Evolutionary conservation across 1,140 invertebrate species (phyloP).

Genomic region (Marisa cornuarietis): DNA sequence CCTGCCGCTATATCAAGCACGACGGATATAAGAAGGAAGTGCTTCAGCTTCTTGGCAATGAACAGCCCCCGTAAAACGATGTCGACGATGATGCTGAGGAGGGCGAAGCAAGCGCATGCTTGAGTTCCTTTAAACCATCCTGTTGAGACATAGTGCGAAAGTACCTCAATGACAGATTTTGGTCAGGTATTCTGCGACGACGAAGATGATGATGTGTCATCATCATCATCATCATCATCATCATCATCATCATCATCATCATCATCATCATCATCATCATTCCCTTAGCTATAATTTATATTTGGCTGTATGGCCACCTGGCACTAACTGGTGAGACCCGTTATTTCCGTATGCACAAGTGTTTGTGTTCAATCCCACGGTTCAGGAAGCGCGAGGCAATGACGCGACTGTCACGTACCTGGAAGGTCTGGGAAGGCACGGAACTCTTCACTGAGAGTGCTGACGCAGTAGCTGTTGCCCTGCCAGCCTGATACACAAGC

Average conservation of each 20-base stretch:
- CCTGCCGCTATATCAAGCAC: constrained; percentile 3
- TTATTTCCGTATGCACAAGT: too few relatives aligned
- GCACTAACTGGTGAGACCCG: too few relatives aligned
- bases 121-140: constrained; percentile 6
- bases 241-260: not conserved
- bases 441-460: not conserved
- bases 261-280: not conserved
- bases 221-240: too few relatives aligned
- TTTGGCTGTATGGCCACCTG: too few relatives aligned
- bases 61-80: not conserved
- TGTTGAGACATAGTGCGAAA: not conserved
- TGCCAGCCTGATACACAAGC: not conserved
- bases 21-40: constrained; percentile 14
- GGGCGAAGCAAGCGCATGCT: constrained; percentile 3
- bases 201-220: too few relatives aligned
- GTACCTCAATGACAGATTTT: not conserved
- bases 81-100: not conserved
- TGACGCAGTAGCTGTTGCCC: not conserved
- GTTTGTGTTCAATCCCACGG: too few relatives aligned
- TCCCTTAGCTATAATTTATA: too few relatives aligned
- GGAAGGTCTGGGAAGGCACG: not conserved
- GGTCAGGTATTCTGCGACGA: too few relatives aligned
- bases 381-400: too few relatives aligned
- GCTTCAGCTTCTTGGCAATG: constrained; percentile 1
- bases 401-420: too few relatives aligned